Conservation (phyloP, 2,797 vertebrate species). For the Enoplosus armatus region DNA sequence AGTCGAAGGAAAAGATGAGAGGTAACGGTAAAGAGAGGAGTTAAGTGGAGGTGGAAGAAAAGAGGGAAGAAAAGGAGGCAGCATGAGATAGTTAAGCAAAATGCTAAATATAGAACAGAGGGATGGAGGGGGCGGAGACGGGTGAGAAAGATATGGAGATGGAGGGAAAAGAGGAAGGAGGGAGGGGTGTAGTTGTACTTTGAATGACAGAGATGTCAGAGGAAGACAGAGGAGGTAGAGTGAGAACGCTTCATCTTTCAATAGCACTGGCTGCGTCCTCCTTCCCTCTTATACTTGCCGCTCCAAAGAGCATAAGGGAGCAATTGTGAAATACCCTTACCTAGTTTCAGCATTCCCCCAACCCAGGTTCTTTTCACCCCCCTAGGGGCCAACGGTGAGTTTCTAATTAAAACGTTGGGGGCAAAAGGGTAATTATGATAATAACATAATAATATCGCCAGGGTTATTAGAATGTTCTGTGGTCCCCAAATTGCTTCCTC, state of each 20-base stretch:
- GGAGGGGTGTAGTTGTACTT: conserved; percentile 51
- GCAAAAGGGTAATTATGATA: conserved; percentile 90
- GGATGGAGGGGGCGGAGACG: conserved; percentile 52
- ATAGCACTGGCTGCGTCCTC: conserved; percentile 49
- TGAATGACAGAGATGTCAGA: conserved; percentile 68
- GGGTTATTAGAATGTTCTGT: conserved; percentile 86
- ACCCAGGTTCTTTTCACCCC: conserved; percentile 67
- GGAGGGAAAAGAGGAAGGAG: conserved; percentile 31
- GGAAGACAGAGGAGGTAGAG: conserved; percentile 49
- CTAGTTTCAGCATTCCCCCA: conserved; percentile 73
- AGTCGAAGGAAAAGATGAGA: conserved; percentile 38
- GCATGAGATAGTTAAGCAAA: conserved; percentile 68
- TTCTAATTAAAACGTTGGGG: conserved; percentile 88
- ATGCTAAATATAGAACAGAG: conserved; percentile 75
- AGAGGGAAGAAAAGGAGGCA: conserved; percentile 38
- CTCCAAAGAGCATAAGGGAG: conserved; percentile 83
- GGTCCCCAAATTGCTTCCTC: conserved; percentile 86
- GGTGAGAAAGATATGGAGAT: conserved; percentile 52
- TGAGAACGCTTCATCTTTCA: conserved; percentile 66
- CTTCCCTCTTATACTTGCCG: conserved; percentile 53
- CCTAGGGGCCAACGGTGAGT: conserved; percentile 78
- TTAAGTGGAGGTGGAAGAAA: conserved; percentile 59
- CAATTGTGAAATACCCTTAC: conserved; percentile 86
- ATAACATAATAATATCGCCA: conserved; percentile 88
- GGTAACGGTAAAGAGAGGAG: conserved; percentile 51